Evolutionary conservation across 2,113 vertebrate genomes (phyloP), one percentile per base, ranked within the genome.

Genomic region (Odontophorus gujanensis): DNA sequence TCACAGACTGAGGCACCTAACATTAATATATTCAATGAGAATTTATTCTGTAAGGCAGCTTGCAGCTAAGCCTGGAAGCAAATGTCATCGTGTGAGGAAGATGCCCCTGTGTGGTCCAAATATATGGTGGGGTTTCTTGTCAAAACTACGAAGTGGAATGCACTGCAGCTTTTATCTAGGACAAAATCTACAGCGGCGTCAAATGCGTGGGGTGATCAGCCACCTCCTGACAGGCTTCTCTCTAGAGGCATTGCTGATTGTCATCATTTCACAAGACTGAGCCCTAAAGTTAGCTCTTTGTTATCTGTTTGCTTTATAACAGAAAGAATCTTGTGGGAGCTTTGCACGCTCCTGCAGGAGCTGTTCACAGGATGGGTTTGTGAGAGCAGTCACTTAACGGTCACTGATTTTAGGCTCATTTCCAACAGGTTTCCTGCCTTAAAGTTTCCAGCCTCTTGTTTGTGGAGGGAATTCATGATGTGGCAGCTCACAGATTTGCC

Each of bases 41-140:
- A 94, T 93, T 85, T 95, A 90, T 94, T 94, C 95, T 83, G 57
- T 67, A 7, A 88, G 85, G 93, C 85, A 86, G 14, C 63, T 81
- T 59, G 47, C 66, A 86, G 24, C 43, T 36, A 34, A 87, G 76
- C 68, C 43, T 90, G 57, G 42, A 68, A 69, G 34, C 38, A 72
- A 85, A 88, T 81, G 77, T 2, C 74, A 42, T 47, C 2, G 1
- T 28, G 13, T 63, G 68, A 81, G 76, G 57, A 57, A 82, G 63
- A 58, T 43, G 17, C 62, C 74, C 42, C 45, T 1, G 0, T 32
- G 63, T 0, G 0, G 9, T 62, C 55, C 34, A 58, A 69, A 50
- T 58, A 50, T 9, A 0, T 6, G 59, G 42, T 80, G 75, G 63
- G 72, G 32, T 91, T 87, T 77, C 58, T 80, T 63, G 42, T 47